Evolutionary conservation across 2,888 invertebrate genomes (phyloP), one percentile per base, ranked within the genome.

Genomic region (Oegoconia quadripuncta): DNA sequence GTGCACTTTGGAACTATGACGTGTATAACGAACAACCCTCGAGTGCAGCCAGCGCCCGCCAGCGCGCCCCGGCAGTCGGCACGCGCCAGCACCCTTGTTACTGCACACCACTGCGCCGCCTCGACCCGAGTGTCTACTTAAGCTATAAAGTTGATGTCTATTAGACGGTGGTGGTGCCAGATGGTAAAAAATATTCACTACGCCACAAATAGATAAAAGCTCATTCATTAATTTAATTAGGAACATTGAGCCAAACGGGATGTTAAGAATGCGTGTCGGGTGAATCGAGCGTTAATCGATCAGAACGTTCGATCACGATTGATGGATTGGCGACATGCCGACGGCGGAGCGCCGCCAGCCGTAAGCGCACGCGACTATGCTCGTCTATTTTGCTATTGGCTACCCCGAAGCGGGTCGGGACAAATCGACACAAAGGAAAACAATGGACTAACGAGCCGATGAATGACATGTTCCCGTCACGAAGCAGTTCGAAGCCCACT

Each of bases 381-480:
- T 62, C 61, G 51, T 64, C 67, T 66, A 70, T 70, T 71, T 68
- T 69, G 69, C 81, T 77, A 86, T 81, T 78, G 82, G 79, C 55
- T 57, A 64, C 55, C 56, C 55, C 50, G 64, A 61, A 71, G 70
- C 67, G 69, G 70, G 70, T 64, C 62, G 59, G 62, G 66, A 70
- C 78, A 74, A 78, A 80, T 81, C 75, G 74, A 75, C 73, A 73
- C 77, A 65, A 72, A 74, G 67, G 74, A 79, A 76, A 78, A 81
- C 83, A 82, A 84, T 76, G 74, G 69, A 73, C 74, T 76, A 79
- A 76, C 74, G 76, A 77, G 71, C 75, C 75, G 82, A 87, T 86
- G 87, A 87, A 87, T 87, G 86, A 86, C 86, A 79, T 54, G 68
- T 64, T 67, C 59, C 56, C 69, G 64, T 64, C 69, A 64, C 68